A percentile compares a stretch with the other conserved stretches of the same genome.
Evolutionary conservation across 2,888 invertebrate genomes (phyloP).

Genomic region (Embidobia sp.): DNA sequence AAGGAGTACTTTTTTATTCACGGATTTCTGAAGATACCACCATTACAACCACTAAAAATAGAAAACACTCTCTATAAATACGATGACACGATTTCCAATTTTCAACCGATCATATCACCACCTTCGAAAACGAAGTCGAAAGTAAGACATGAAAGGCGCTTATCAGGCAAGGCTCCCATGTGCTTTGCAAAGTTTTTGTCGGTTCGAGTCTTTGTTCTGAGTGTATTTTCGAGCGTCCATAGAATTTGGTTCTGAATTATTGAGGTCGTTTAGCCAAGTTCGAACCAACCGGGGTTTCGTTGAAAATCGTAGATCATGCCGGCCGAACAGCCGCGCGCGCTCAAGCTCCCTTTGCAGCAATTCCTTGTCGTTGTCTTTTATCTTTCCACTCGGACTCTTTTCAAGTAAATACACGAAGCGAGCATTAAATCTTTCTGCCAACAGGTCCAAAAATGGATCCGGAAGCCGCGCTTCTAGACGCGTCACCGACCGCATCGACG

Average conservation of each 20-base stretch:
- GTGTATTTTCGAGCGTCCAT: constrained; percentile 72
- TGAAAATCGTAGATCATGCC: constrained; percentile 66
- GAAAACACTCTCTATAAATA: no score
- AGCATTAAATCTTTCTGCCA: constrained; percentile 60
- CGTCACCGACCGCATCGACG: constrained; percentile 78
- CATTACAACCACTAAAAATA: no score
- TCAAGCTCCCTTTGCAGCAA: constrained; percentile 36
- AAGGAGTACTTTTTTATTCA: no score
- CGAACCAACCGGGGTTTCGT: constrained; percentile 57
- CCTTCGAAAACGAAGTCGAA: constrained; percentile 7
- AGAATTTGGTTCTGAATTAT: constrained; percentile 75
- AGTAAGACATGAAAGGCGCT: constrained; percentile 38
- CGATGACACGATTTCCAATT: no score
- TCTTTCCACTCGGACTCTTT: constrained; percentile 55
- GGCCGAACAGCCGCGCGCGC: constrained; percentile 59
- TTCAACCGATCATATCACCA: no score
- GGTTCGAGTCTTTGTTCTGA: constrained; percentile 60
- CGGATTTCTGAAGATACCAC: no score
- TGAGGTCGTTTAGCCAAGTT: constrained; percentile 67
- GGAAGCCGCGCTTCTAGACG: constrained; percentile 78
- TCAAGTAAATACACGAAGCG: constrained; percentile 59
- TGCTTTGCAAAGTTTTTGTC: constrained; percentile 58
- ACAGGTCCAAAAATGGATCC: constrained; percentile 76
- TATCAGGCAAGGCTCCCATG: constrained; percentile 36
- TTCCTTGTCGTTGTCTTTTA: constrained; percentile 63